Conservation (phyloP, 2,797 vertebrate genomes). For the Adelosebastes latens region DNA sequence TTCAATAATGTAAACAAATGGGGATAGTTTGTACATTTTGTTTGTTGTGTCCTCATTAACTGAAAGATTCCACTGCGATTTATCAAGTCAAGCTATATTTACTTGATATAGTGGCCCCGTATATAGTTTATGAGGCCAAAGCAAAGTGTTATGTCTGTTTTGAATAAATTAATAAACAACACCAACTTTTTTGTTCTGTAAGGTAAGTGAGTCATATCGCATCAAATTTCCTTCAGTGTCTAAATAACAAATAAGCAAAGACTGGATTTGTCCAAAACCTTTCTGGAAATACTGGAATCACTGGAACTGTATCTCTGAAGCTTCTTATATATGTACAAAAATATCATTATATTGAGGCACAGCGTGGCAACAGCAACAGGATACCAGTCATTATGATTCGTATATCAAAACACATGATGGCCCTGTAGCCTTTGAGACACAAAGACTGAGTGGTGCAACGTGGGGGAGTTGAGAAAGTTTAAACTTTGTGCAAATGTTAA, state of each 20-base stretch:
- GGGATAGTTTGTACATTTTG: background rate
- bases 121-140: background rate
- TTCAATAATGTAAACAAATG: background rate
- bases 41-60: background rate
- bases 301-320: background rate
- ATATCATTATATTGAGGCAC: background rate
- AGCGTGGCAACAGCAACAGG: background rate
- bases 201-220: background rate
- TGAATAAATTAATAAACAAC: background rate
- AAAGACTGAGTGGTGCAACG: background rate
- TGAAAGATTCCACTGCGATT: background rate
- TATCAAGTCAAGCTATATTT: background rate
- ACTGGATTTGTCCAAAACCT: background rate
- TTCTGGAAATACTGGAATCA: background rate
- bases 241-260: background rate
- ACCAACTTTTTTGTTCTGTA: background rate
- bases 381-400: background rate
- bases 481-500: background rate
- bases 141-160: background rate
- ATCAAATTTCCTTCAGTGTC: background rate
- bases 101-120: background rate
- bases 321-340: background rate
- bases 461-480: background rate
- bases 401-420: background rate
- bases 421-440: background rate